Conservation (phyloP, 2,113 vertebrate species). For the Chroicocephalus ridibundus region DNA sequence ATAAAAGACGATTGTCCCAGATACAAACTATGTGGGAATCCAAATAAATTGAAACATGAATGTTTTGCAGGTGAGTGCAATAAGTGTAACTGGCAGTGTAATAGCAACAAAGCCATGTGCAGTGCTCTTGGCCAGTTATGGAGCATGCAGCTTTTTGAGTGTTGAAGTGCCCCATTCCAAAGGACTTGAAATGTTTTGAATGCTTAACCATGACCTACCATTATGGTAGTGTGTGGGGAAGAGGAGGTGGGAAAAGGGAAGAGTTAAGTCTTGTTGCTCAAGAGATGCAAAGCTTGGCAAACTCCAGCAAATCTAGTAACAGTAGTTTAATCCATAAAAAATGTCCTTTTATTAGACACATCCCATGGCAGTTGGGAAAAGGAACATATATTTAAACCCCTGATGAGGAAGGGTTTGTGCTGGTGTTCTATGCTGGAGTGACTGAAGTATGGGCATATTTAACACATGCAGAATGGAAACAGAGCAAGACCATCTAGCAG, state of each 20-base stretch:
- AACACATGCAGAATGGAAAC: not conserved
- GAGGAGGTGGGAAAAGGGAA: not conserved
- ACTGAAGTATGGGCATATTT: not conserved
- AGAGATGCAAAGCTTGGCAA: not conserved
- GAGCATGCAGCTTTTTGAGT: not conserved
- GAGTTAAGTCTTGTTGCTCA: not conserved
- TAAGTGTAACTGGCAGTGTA: not conserved
- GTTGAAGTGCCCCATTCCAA: not conserved
- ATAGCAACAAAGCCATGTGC: not conserved
- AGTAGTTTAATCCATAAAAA: not conserved
- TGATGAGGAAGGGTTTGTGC: not conserved
- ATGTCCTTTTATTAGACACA: not conserved
- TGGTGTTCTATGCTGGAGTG: not conserved
- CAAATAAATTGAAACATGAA: not conserved
- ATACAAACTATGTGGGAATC: not conserved
- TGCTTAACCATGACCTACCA: not conserved
- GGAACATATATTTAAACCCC: not conserved
- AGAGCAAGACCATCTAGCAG: not conserved
- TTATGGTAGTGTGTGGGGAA: not conserved
- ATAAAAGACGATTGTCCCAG: not conserved
- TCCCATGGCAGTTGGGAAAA: not conserved
- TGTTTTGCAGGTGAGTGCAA: not conserved
- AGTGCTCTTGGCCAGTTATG: not conserved
- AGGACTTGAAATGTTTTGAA: not conserved
- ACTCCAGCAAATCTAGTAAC: not conserved